Conservation (phyloP, 2,797 vertebrate species). For the Pseudochirops corinnae region DNA sequence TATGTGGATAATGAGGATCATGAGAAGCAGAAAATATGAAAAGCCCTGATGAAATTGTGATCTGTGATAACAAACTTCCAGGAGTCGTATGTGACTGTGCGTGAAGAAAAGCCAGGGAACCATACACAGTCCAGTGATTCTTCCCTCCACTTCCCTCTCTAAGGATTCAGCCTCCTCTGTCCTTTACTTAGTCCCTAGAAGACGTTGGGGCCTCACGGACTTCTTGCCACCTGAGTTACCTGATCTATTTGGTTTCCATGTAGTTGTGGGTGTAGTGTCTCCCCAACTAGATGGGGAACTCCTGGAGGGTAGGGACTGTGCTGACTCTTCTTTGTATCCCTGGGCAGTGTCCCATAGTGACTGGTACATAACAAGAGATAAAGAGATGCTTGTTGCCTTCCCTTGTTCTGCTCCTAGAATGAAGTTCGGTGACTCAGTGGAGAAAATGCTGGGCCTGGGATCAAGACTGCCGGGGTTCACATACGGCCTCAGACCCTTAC, state of each 20-base stretch:
- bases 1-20: constrained; percentile 54
- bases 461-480: neutral
- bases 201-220: neutral
- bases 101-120: neutral
- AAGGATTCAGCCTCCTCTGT: neutral
- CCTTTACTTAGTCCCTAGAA: neutral
- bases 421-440: neutral
- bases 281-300: neutral
- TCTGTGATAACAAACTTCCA: constrained; percentile 37
- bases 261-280: neutral
- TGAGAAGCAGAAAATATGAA: constrained; percentile 43
- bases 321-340: neutral
- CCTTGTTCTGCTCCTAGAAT: neutral
- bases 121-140: neutral
- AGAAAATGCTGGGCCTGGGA: neutral
- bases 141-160: neutral
- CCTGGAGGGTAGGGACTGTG: neutral
- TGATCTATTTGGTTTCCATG: no score
- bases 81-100: neutral
- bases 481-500: neutral
- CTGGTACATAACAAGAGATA: neutral
- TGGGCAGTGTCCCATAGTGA: no score
- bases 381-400: neutral
- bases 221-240: neutral
- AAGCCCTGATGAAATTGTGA: constrained; percentile 4